These are phyloP conservation scores for Parazoanthus atlanticus DNA, from an alignment of 92 coral and sea anemone genomes.

Conservation along the genomic window DNA sequence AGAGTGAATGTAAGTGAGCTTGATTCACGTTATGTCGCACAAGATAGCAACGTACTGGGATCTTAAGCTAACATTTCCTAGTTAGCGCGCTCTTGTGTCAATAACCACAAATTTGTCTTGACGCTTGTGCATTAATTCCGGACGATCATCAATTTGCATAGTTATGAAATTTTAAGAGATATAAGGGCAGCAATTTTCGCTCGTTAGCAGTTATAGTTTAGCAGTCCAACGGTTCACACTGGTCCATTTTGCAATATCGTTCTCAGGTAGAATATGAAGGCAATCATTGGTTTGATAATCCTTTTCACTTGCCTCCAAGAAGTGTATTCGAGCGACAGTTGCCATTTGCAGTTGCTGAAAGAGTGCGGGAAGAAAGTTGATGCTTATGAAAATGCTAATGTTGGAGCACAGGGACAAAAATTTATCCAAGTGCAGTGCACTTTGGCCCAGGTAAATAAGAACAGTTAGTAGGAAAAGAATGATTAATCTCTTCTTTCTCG, in stretches of 20 bases:
- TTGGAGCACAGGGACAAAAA: neutral
- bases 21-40: neutral
- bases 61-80: neutral
- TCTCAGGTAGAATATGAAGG: neutral
- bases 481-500: neutral
- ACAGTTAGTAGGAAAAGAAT: neutral
- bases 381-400: neutral
- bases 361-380: neutral
- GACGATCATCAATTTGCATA: neutral
- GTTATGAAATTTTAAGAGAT: neutral
- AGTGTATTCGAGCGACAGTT: neutral
- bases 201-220: neutral
- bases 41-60: neutral
- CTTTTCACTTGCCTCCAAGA: neutral
- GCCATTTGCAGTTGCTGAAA: slow-evolving; percentile 1
- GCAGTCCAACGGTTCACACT: neutral
- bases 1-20: too few relatives aligned
- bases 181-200: neutral
- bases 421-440: neutral
- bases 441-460: neutral
- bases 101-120: neutral
- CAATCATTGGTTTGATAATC: neutral
- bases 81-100: neutral
- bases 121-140: neutral
- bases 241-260: neutral